Percentiles rank a stretch among this genome's conserved stretches.
Conservation (phyloP, 2,888 invertebrate genomes). For the Ichneumoninae sp. region DNA sequence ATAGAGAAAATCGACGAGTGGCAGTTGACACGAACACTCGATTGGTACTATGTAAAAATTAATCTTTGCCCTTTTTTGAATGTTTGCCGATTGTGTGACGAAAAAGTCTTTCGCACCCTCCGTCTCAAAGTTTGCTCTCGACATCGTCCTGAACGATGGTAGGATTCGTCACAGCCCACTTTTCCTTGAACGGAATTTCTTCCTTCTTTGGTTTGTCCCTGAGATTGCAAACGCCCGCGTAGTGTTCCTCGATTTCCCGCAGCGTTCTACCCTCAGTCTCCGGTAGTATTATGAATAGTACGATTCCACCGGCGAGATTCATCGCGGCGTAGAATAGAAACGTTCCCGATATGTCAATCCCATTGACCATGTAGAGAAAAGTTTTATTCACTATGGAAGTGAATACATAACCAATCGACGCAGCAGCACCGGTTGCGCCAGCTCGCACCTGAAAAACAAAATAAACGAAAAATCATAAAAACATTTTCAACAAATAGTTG, state of each 20-base stretch:
- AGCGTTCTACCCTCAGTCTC: slow-evolving; percentile 93
- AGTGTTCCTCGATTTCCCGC: slow-evolving; percentile 90
- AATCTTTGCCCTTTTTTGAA: slow-evolving; percentile 12
- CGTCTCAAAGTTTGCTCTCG: slow-evolving; percentile 79
- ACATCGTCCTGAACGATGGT: slow-evolving; percentile 77
- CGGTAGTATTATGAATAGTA: slow-evolving; percentile 89
- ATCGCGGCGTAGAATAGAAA: slow-evolving; percentile 89
- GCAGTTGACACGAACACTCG: too few species aligned
- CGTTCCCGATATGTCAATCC: slow-evolving; percentile 89
- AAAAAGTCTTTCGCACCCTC: neutral
- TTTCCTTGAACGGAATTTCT: slow-evolving; percentile 75
- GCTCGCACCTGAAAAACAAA: slow-evolving; percentile 86
- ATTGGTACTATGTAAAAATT: neutral
- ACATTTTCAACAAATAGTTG: neutral
- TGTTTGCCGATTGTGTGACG: slow-evolving; percentile 2
- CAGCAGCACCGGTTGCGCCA: slow-evolving; percentile 90
- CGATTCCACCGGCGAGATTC: slow-evolving; percentile 87
- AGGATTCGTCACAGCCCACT: slow-evolving; percentile 82
- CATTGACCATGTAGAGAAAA: slow-evolving; percentile 88
- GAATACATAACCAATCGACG: slow-evolving; percentile 91
- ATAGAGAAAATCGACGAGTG: neutral
- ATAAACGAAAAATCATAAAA: neutral
- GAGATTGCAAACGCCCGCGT: slow-evolving; percentile 86
- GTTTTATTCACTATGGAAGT: slow-evolving; percentile 91
- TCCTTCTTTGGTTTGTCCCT: slow-evolving; percentile 77